Evolutionary conservation across 2,113 vertebrate genomes (phyloP), one percentile per base, ranked within the genome.

Genomic region (Sclerurus mexicanus): DNA sequence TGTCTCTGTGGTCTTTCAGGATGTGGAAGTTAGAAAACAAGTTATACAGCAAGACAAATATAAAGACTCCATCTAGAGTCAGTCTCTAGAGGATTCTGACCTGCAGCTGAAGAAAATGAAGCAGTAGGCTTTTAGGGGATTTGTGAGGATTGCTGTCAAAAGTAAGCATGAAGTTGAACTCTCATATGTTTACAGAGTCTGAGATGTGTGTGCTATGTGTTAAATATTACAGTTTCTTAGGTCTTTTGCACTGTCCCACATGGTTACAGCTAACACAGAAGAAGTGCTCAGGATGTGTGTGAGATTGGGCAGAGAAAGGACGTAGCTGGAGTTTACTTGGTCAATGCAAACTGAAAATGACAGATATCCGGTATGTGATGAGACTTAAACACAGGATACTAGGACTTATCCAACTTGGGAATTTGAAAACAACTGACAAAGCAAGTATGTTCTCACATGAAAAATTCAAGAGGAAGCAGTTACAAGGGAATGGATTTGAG

Each of bases 61-160:
- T 22, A 56, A 94, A 91, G 44, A 67, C 37, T 91, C 39, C 75
- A 37, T 82, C 47, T 67, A 78, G 23, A 89, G 69, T 40, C 21
- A 89, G n/a, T 81, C 40, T 63, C 73, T 50, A 71, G 87, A 59
- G 69, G 23, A 47, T 78, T 95, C 60, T 85, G 92, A 91, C 69
- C 77, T 75, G 59, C 6, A 31, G 85, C 79, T 33, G 14, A 78
- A 81, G 50, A 85, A 94, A 91, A 91, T 74, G 31, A 87, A 93
- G 58, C 25, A 77, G 28, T 2, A 58, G 42, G 30, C 25, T 77
- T 86, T 81, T 49, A 72, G 30, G 42, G 42, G 18, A 67, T 91
- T 95, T 96, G 47, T 78, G 66, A 50, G 47, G 68, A 63, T 30
- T 92, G 64, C 73, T 93, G 69, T 91, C 80, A 86, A 86, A 95